Base-by-base conservation (phyloP, 2,797 vertebrate species). In the Pantherophis vulpinus region DNA sequence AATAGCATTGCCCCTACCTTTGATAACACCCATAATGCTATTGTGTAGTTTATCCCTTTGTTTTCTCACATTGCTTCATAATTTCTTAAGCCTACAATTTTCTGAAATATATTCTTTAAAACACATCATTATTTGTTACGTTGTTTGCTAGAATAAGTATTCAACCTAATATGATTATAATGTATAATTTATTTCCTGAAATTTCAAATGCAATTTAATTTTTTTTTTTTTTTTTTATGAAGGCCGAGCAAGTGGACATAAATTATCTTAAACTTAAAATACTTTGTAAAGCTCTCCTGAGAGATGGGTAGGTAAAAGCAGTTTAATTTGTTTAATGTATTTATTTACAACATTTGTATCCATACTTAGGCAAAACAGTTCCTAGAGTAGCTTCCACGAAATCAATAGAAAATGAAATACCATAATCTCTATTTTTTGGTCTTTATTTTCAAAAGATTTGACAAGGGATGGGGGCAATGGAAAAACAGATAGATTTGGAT, bases 261-360 rank as follows among this genome's bases (percentile, higher is more conserved):
- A 98, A 98, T 23, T 94, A 96, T 14, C 97, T 99, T 66, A 99
- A 99, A 95, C 98, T 98, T 95, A 98, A 99, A 96, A 99, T 99
- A 97, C 97, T 99, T 59, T 98, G 98, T 96, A 98, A 97, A 97
- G 99, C 98, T 25, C 98, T 99, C 55, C 98, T 96, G 94, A 98
- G 98, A 97, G 99, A 99, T 90, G 98, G 98, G 99, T 99, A 97
- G 97, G 98, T 58, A 37, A 54, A 87, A 63, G 51, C 32, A 61
- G 51, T 59, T 93, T 32, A 56, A 60, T 86, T 92, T 90, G 18
- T 89, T 89, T 16, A 7, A 60, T 87, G 92, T 92, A 54, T 89
- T 89, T 4, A 11, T 61, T 10, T 61, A 58, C 89, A 27, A n/a
- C 13, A 27, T 60, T 89, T 88, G 13, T 83, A 56, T 42, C 13